Percentiles rank a stretch among this genome's conserved stretches.
Conservation (phyloP, 2,797 vertebrate species). For the Rachycentron canadum region DNA sequence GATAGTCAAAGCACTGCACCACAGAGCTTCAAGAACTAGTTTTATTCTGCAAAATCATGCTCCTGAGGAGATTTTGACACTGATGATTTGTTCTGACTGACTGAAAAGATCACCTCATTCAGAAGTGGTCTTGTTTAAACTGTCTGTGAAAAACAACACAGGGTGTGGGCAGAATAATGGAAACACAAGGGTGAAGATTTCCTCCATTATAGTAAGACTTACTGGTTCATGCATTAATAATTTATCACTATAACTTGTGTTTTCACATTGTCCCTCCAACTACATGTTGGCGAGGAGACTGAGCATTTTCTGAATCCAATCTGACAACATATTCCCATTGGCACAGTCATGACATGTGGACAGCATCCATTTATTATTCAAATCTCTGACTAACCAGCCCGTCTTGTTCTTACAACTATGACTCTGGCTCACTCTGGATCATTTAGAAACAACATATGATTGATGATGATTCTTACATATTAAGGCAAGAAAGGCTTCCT, state of each 20-base stretch:
- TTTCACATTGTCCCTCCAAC: neutral
- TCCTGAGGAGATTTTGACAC: slow-evolving; percentile 20
- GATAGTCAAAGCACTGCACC: slow-evolving; percentile 17
- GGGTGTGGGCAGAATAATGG: slow-evolving; percentile 34
- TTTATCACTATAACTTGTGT: neutral
- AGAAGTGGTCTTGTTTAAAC: slow-evolving; percentile 26
- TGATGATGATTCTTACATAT: neutral
- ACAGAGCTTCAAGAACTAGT: slow-evolving; percentile 18
- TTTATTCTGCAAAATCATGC: slow-evolving; percentile 36
- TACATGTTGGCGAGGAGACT: neutral
- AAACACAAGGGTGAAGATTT: slow-evolving; percentile 35
- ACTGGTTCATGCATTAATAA: neutral
- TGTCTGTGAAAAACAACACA: slow-evolving; percentile 38
- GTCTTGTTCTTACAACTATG: neutral
- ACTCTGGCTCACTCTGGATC: neutral
- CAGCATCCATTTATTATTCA: slow-evolving; percentile 32
- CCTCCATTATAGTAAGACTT: neutral
- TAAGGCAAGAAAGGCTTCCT: neutral
- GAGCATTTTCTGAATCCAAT: neutral
- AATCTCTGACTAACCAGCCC: neutral
- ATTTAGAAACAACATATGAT: neutral
- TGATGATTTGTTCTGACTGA: slow-evolving; percentile 22
- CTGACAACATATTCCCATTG: neutral
- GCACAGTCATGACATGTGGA: neutral
- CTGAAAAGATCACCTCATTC: slow-evolving; percentile 50